Evolutionary conservation across 2,888 invertebrate species (phyloP).

Genomic region (Cephus pygmeus): DNA sequence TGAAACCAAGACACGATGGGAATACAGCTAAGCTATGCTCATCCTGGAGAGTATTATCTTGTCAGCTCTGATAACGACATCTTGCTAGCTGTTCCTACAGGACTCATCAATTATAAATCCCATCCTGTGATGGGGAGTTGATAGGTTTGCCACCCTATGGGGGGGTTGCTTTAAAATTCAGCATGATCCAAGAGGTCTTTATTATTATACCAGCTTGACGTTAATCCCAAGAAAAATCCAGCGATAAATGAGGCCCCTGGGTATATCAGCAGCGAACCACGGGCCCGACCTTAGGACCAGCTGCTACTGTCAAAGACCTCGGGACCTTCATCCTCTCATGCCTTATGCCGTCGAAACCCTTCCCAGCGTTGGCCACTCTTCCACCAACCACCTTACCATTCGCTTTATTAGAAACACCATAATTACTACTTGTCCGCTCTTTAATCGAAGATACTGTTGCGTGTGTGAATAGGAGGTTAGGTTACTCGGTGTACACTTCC

Average conservation of each 20-base stretch:
- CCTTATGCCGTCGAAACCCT: background rate
- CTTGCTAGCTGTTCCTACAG: constrained; percentile 53
- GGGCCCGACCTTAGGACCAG: constrained; percentile 8
- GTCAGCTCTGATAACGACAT: constrained; percentile 61
- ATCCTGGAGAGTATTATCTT: constrained; percentile 60
- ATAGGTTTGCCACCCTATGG: background rate
- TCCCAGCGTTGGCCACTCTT: background rate
- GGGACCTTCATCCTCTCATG: constrained; percentile 5
- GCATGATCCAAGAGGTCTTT: background rate
- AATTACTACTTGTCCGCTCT: background rate
- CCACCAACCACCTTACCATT: background rate
- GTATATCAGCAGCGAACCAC: background rate
- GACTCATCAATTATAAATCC: constrained; percentile 62
- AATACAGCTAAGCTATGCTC: constrained; percentile 34
- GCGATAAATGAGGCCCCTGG: background rate
- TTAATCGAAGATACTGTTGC: background rate
- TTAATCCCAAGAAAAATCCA: background rate
- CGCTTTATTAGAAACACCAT: background rate
- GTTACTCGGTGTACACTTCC: background rate
- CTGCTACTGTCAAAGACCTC: constrained; percentile 14
- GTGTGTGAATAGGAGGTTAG: background rate
- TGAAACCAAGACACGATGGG: background rate
- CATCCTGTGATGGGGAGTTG: constrained; percentile 10
- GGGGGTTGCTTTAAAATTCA: background rate
- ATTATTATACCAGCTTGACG: background rate